These are phyloP conservation scores for Melanotaenia duboulayi DNA, from an alignment of 2,113 vertebrate species.

Conservation along the genomic window DNA sequence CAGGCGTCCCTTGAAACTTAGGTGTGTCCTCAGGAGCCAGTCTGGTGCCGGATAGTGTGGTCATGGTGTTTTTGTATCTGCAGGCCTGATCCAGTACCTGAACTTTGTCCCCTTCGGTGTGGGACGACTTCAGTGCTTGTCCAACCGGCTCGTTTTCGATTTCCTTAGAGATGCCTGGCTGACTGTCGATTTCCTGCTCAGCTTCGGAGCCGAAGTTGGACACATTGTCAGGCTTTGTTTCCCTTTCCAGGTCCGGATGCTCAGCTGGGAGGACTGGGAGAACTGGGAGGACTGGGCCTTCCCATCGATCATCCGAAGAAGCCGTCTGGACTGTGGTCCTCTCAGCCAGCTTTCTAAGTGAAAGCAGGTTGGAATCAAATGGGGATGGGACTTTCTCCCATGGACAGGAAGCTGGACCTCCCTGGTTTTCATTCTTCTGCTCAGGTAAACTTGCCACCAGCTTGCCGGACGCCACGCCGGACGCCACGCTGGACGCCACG, in stretches of 20 bases:
- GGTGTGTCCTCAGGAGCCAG: slow-evolving; percentile 64
- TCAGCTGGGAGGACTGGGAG: not conserved
- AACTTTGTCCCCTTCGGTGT: slow-evolving; percentile 32
- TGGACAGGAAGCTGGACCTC: not conserved
- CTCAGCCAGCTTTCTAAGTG: too few species aligned
- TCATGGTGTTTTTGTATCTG: slow-evolving; percentile 69
- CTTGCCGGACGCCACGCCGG: not conserved
- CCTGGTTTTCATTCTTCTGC: slow-evolving; percentile 33
- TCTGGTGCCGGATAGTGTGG: slow-evolving; percentile 75
- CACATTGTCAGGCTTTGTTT: slow-evolving; percentile 28
- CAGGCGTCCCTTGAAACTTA: slow-evolving; percentile 46
- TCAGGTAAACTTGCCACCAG: not conserved
- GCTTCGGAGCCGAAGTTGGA: slow-evolving; percentile 66
- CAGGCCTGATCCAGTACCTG: slow-evolving; percentile 42
- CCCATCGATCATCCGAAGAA: not conserved
- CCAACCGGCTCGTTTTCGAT: not conserved
- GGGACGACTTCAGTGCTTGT: not conserved
- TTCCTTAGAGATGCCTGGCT: not conserved
- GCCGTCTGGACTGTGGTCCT: slow-evolving; percentile 5
- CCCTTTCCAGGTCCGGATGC: not conserved
- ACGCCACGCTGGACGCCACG: too few species aligned
- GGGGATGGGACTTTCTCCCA: not conserved
- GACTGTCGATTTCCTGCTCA: slow-evolving; percentile 28
- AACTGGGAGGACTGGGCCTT: slow-evolving; percentile 8
- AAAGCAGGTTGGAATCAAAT: not conserved